Evolutionary conservation across 2,113 vertebrate species (phyloP), one percentile per base, ranked within the genome.

Genomic region (Alethe castanea): DNA sequence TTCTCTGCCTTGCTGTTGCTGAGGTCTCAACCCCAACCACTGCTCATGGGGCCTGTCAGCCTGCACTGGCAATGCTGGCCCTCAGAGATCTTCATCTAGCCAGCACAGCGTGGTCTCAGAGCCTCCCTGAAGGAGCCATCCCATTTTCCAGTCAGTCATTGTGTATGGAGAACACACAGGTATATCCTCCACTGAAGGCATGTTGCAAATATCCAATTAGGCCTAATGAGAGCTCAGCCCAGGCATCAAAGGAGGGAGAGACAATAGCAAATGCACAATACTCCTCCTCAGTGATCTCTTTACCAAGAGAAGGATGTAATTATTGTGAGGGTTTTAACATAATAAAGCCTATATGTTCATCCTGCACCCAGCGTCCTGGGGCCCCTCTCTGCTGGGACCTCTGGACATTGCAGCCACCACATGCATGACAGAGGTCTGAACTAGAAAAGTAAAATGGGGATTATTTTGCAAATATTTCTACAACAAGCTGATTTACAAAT

Each of bases 221-320:
- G 33, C 85, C 48, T 96, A 95, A 94, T 88, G 86, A 90, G 91
- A 90, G 44, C 60, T 96, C 91, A 96, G 57, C 57, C 81, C 45
- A 70, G n/a, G 35, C 79, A 92, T 90, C 70, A 92, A 93, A 92
- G 42, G 38, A 84, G 22, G 24, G 29, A 82, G 53, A 94, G 77
- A 88, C 84, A 95, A 81, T 77, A 76, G 56, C 40, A 92, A 94
- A 92, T n/a, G 12, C 24, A 83, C 62, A 87, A 14, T 64, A 52
- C 28, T 88, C 19, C 59, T 92, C 52, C 72, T 83, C 90, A 92
- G 7, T 91, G 60, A 54, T 85, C 35, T 35, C 69, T 79, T 90
- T 67, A 44, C 26, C 40, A 86, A 70, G 52, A 73, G 28, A 35
- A 95, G 56, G 84, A 86, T 86, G 73, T 81, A 88, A 84, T 93